Base-by-base conservation (phyloP, 1,140 invertebrate species). In the Schlechtendalia chinensis region DNA sequence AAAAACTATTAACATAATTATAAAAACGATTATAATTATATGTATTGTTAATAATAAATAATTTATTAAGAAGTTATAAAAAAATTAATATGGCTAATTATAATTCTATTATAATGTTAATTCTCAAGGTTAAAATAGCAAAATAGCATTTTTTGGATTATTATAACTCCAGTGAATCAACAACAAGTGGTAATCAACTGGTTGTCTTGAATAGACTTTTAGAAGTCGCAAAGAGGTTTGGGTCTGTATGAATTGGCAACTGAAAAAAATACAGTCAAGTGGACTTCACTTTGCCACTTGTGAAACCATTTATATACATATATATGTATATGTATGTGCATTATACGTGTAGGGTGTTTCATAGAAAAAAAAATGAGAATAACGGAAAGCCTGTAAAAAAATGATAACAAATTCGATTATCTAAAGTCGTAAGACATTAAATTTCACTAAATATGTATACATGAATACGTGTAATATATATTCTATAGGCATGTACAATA, bases 401-500 rank as follows among this genome's bases (percentile, higher is more conserved):
- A 22, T 67, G 39, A 67, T 47, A 67, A 67, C 19, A 47, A 47
- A 67, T 45, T 67, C n/a, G 65, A 67, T 67, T 67, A 67, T 47
- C 12, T 67, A 8, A 24, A 67, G n/a, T 47, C 39, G 29, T 24
- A n/a, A n/a, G 5, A 45, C 22, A 12, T 67, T 67, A 14, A 67
- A 67, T 45, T 47, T 16, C 1, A 16, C 29, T 11, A 12, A 8
- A 32, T 63, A 32, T n/a, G 27, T 3, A 61, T 16, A 32, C 1
- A 32, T 19, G 19, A 17, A 32, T 1, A 19, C 22, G n/a, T 58
- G 19, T 24, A 32, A 27, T 1, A 59, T 24, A 5, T 6, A 16
- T 17, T 59, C 5, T 59, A 4, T 59, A 59, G 1, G 16, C 14
- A 59, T 6, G 3, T 59, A 27, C 11, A 27, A 54, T 54, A 54